phyloP scores from a whole-genome alignment of 2,888 invertebrate genomes.

The Atherix ibis region DNA sequence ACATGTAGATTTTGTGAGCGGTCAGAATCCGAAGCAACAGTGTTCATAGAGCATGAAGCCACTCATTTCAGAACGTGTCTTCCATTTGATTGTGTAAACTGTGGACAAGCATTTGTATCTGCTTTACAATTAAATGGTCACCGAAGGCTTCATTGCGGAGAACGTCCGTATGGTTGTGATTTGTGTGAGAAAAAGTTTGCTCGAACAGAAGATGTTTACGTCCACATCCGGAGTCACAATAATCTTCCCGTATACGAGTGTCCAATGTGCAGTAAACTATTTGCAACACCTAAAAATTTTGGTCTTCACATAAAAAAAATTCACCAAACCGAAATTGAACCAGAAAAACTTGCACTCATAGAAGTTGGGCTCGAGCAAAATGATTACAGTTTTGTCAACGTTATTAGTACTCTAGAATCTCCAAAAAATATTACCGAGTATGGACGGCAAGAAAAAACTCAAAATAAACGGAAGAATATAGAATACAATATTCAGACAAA shows the following conservation, averaged over 20 bases:
- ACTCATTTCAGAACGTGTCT: neutral
- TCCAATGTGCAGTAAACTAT: conserved; percentile 5
- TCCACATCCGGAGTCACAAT: conserved; percentile 7
- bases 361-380: conserved; percentile 1
- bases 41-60: conserved; percentile 6
- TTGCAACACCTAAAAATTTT: conserved; percentile 7
- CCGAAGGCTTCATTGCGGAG: neutral
- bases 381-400: neutral
- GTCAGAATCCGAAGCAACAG: neutral
- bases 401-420: neutral
- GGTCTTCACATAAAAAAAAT: conserved; percentile 4
- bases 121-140: neutral
- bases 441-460: no score
- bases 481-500: no score
- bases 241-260: conserved; percentile 7
- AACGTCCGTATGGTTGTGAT: conserved; percentile 4
- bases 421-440: no score
- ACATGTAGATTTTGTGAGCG: conserved; percentile 4
- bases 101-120: conserved; percentile 4
- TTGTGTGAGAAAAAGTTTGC: conserved; percentile 6
- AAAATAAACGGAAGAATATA: no score
- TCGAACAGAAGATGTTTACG: conserved; percentile 7
- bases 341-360: neutral
- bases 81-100: conserved; percentile 7
- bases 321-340: conserved; percentile 2